Evolutionary conservation across 2,113 vertebrate genomes (phyloP), one percentile per base, ranked within the genome.

Genomic region (Trinectes maculatus): DNA sequence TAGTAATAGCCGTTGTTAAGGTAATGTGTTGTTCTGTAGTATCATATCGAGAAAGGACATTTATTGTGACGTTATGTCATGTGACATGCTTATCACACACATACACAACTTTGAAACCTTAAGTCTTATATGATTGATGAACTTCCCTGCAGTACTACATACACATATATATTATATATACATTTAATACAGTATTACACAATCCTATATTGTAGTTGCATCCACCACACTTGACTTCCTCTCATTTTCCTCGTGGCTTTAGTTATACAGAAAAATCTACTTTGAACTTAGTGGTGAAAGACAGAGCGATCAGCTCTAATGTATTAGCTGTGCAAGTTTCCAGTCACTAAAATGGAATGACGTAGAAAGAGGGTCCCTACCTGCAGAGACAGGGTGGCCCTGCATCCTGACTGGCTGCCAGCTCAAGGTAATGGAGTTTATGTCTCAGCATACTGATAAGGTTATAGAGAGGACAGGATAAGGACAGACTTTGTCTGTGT

Each of bases 311-410:
- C 66, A 67, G 19, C 63, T 75, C 49, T 77, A 80, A 79, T 80
- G 73, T 79, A 86, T 89, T 80, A 74, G 71, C 36, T 22, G 52
- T 60, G 70, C 39, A 80, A 49, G 74, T 77, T 80, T 83, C 71
- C 77, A 91, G 89, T 91, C 85, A 91, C 72, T 53, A 49, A 89
- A 87, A 88, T 88, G 76, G 88, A 68, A 69, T 49, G 47, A 66
- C 62, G 66, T n/a, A 62, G 25, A 79, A 46, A 80, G 48, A 82
- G 65, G 71, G 68, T 85, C 84, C 80, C 77, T 71, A 84, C 76
- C 83, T 68, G 85, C 47, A 76, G 59, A 85, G 72, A 29, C 75
- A 37, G 78, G 73, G 77, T 43, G 74, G 68, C 58, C 33, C 62
- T 33, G 51, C 15, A 31, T 62, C 39, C 79, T 88, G 86, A 88